These are phyloP conservation scores for Lasioglossum figueresi DNA, from an alignment of 2,888 invertebrate genomes.

Conservation along the genomic window DNA sequence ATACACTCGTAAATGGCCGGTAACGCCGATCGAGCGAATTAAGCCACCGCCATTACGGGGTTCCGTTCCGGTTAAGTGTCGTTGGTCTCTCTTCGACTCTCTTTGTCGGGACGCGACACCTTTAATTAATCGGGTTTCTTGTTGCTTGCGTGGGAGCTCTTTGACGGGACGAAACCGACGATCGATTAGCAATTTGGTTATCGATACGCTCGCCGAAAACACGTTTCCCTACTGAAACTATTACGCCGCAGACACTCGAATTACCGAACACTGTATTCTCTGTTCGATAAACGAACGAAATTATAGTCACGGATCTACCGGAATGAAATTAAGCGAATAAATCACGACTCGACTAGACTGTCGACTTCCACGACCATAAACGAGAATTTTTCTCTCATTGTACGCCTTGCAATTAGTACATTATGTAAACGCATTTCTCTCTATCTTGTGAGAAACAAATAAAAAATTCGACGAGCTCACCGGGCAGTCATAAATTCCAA, in stretches of 20 bases:
- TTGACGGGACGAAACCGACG: slow-evolving; percentile 30
- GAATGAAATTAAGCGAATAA: neutral
- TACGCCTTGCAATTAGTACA: neutral
- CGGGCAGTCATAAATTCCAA: slow-evolving; percentile 3
- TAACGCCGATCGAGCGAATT: slow-evolving; percentile 54
- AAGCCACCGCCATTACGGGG: slow-evolving; percentile 46
- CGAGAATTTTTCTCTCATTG: neutral
- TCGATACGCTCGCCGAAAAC: slow-evolving; percentile 24
- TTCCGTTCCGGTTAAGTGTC: slow-evolving; percentile 56
- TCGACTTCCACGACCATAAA: neutral
- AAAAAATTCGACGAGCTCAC: neutral
- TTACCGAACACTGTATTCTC: neutral
- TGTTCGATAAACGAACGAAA: neutral
- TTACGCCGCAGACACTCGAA: neutral
- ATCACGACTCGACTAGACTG: neutral
- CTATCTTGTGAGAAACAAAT: neutral
- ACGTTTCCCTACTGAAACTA: neutral
- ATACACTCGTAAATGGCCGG: slow-evolving; percentile 51
- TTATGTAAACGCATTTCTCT: neutral
- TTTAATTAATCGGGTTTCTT: slow-evolving; percentile 45
- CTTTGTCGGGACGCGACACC: slow-evolving; percentile 45
- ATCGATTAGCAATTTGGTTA: slow-evolving; percentile 39
- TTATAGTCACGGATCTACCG: neutral
- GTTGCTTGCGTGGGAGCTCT: slow-evolving; percentile 32
- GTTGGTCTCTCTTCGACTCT: slow-evolving; percentile 46